Evolutionary conservation across 2,888 invertebrate genomes (phyloP).

Genomic region (Tinea trinotella): DNA sequence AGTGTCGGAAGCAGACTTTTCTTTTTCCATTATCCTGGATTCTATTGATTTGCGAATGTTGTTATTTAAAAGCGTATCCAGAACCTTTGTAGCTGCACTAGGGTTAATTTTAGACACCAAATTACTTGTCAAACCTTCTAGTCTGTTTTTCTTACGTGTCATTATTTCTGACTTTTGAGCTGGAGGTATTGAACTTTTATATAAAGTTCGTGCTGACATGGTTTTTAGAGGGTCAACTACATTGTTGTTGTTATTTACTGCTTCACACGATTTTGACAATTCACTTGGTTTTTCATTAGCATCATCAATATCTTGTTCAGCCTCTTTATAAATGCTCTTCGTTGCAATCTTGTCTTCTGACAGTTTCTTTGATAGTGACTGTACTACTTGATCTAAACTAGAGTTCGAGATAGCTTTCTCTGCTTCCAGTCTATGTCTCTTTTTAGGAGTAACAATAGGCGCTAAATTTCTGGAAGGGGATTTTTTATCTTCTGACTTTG

Average conservation of each 20-base stretch:
- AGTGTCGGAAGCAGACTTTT: slow-evolving; percentile 40
- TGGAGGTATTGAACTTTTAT: slow-evolving; percentile 61
- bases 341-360: slow-evolving; percentile 49
- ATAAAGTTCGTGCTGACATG: slow-evolving; percentile 62
- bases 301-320: slow-evolving; percentile 25
- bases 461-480: slow-evolving; percentile 52
- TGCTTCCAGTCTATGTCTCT: slow-evolving; percentile 78
- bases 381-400: slow-evolving; percentile 61
- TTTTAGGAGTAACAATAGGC: slow-evolving; percentile 79
- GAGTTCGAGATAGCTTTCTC: slow-evolving; percentile 56
- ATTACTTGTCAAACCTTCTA: slow-evolving; percentile 74
- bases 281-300: slow-evolving; percentile 33
- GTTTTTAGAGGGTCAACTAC: slow-evolving; percentile 55
- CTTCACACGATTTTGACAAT: slow-evolving; percentile 21
- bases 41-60: slow-evolving; percentile 66
- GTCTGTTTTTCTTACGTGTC: slow-evolving; percentile 75
- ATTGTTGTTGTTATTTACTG: slow-evolving; percentile 28
- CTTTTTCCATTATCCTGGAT: slow-evolving; percentile 62
- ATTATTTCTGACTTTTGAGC: slow-evolving; percentile 71
- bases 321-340: slow-evolving; percentile 26
- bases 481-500: slow-evolving; percentile 48
- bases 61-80: slow-evolving; percentile 63
- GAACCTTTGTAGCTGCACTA: slow-evolving; percentile 64
- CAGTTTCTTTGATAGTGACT: slow-evolving; percentile 61
- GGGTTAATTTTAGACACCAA: slow-evolving; percentile 74